Evolutionary conservation across 1,140 invertebrate genomes (phyloP), one percentile per base, ranked within the genome.

Genomic region (Choristoneura fumiferana): DNA sequence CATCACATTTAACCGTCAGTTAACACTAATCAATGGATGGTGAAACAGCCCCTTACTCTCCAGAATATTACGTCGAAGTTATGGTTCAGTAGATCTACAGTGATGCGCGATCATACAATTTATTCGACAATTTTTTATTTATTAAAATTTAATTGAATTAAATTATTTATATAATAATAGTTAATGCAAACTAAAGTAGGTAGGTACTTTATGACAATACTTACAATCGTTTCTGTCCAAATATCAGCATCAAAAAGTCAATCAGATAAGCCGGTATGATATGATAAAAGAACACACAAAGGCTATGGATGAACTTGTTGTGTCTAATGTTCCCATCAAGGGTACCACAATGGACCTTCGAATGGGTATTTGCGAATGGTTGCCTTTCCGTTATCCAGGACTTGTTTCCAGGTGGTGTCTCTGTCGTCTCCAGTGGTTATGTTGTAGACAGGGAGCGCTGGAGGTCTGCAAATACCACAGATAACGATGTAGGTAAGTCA

Each of bases 221-320:
- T 93, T 86, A 96, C 95, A 96, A 96, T 88, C 94, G 91, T 81
- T 95, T 96, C 76, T 96, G 95, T 56, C 94, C 91, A 62, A 95
- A 93, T 54, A 97, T 79, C 15, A 95, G 78, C 90, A 96, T 92
- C n/a, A 96, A 78, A 29, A 95, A 93, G 75, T 98, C 96, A 60
- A 97, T 95, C 5, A 97, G 88, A 71, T 97, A 96, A 1, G 96
- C 96, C 0, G 96, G 96, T 34, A 98, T 69, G 78, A 95, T 93
- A 67, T 98, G 96, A 67, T 95, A 94, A 65, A 97, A 94, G 58
- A 96, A 90, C 1, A 95, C 93, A 69, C 93, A 94, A 9, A 97
- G 85, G 57, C 92, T 90, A 69, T 97, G 96, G 52, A 94, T 83
- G 15, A 94, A 87, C 81, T 93, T 93, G 65, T 91, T 94, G 57